A percentile compares a stretch with the other conserved stretches of the same genome.
Conservation (phyloP, 2,888 invertebrate species). For the Pyrrhia umbra region DNA sequence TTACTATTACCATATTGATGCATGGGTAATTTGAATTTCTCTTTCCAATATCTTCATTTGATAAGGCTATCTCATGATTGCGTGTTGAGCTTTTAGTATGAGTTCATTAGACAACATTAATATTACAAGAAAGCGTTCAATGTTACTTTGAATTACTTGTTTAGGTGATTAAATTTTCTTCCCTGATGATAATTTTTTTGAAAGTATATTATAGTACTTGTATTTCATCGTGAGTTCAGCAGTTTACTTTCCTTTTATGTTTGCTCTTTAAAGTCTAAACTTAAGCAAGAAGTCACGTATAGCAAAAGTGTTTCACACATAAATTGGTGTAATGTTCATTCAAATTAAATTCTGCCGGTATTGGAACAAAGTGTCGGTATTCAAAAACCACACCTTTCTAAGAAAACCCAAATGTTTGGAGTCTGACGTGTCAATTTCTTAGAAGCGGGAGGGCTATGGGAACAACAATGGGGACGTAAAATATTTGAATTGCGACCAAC, state of each 20-base stretch:
- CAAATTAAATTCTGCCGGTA: constrained; percentile 39
- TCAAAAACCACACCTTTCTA: constrained; percentile 49
- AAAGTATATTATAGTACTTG: neutral
- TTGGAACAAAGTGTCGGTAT: constrained; percentile 41
- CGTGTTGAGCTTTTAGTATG: constrained; percentile 50
- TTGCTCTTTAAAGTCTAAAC: neutral
- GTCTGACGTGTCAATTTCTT: constrained; percentile 52
- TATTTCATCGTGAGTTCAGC: no score
- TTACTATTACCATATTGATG: constrained; percentile 56
- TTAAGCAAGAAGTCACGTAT: constrained; percentile 13
- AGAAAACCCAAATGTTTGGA: constrained; percentile 57
- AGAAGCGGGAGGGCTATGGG: constrained; percentile 50
- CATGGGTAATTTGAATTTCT: constrained; percentile 58
- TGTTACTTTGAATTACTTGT: constrained; percentile 22
- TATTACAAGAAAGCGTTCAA: constrained; percentile 31
- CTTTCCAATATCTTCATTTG: constrained; percentile 44
- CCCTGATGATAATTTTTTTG: neutral
- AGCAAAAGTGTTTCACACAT: constrained; percentile 15
- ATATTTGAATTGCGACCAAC: constrained; percentile 40
- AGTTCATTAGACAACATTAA: constrained; percentile 45
- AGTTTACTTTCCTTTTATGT: neutral
- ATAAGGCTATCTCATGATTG: constrained; percentile 46
- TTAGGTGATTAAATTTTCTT: constrained; percentile 11
- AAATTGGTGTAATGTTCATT: constrained; percentile 39
- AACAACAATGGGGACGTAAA: constrained; percentile 60